Evolutionary conservation across 2,797 vertebrate species (phyloP), one percentile per base, ranked within the genome.

Genomic region (Hydrophis major): DNA sequence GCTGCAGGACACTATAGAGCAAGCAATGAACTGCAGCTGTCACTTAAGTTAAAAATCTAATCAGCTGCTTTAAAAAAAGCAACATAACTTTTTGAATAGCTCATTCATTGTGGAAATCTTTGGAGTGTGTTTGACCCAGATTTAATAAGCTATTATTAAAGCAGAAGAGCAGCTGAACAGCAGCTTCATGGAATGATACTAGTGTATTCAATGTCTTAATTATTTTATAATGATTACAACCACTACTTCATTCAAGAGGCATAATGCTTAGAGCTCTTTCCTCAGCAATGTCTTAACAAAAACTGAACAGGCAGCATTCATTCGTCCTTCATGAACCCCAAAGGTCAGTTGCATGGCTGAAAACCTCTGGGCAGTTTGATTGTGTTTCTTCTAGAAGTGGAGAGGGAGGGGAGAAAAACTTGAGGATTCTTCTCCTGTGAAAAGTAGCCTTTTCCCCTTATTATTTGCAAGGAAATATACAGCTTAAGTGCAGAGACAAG

Each of bases 141-240:
- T 98, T 98, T 98, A 98, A 98, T 98, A 98, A 98, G 97, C 97
- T 95, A 97, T 97, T 97, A 97, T 97, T 98, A 97, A 97, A 98
- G 97, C 97, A 96, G 97, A 97, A 97, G 97, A 97, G 96, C 97
- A 98, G 98, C 98, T 98, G 98, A 98, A 98, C 98, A 98, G 98
- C 97, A 97, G 96, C 97, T 94, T 94, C 96, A 96, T 96, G 96
- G 97, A 97, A 98, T 97, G 98, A 98, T 98, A 97, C 96, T 55
- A 86, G 94, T 97, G 96, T 97, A 98, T 98, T 98, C 98, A 98
- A 97, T 94, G 97, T 96, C 97, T 97, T 98, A 98, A 99, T 98
- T 98, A 98, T 98, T 98, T 98, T 98, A 98, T 98, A 98, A 98
- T 98, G 98, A 98, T 98, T 98, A 98, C 98, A 98, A 98, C 98